Evolutionary conservation across 2,888 invertebrate genomes (phyloP).

Genomic region (Itoplectis maculator): DNA sequence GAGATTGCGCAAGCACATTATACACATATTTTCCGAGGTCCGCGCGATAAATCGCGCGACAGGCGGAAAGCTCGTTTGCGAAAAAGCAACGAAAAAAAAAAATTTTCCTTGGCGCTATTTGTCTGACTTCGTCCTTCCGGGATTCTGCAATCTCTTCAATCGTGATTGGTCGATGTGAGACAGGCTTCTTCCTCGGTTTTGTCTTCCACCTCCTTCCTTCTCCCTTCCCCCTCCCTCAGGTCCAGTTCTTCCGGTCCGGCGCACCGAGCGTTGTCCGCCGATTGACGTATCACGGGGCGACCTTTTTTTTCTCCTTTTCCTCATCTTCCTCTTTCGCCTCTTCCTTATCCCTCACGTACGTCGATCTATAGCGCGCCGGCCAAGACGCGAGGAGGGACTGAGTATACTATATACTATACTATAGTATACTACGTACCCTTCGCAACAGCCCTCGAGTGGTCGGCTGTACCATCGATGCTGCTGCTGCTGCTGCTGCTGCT

Average conservation of each 20-base stretch:
- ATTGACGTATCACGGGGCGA: slow-evolving; percentile 60
- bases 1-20: slow-evolving; percentile 41
- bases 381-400: slow-evolving; percentile 28
- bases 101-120: too few relatives aligned
- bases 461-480: not conserved
- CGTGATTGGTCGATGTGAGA: slow-evolving; percentile 19
- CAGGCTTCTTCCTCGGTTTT: slow-evolving; percentile 12
- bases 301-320: slow-evolving; percentile 48
- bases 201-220: not conserved
- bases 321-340: slow-evolving; percentile 2
- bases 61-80: slow-evolving; percentile 22
- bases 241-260: slow-evolving; percentile 32
- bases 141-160: slow-evolving; percentile 27
- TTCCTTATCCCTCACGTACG: not conserved
- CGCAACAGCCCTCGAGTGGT: slow-evolving; percentile 28
- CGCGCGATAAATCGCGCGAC: slow-evolving; percentile 13
- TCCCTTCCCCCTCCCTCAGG: not conserved
- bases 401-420: too few relatives aligned
- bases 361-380: too few relatives aligned
- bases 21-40: slow-evolving; percentile 48
- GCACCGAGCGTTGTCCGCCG: slow-evolving; percentile 51
- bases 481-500: too few relatives aligned
- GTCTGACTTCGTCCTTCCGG: slow-evolving; percentile 22
- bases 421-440: too few relatives aligned
- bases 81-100: slow-evolving; percentile 16